Evolutionary conservation across 2,888 invertebrate species (phyloP).

Genomic region (Lymantria monacha): DNA sequence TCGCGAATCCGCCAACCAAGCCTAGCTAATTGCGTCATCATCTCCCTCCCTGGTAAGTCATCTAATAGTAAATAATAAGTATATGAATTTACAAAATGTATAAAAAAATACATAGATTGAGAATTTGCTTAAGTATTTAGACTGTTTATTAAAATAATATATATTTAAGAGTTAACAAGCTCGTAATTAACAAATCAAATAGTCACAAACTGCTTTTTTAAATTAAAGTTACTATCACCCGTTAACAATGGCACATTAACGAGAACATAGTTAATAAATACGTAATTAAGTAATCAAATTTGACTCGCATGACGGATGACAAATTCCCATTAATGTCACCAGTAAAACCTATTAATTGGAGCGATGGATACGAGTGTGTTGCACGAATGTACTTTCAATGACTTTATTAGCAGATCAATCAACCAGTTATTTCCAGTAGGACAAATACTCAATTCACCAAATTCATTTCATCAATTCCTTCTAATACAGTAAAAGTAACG

Average conservation of each 20-base stretch:
- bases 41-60: too few relatives aligned
- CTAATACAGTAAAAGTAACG: slow-evolving; percentile 39
- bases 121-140: too few relatives aligned
- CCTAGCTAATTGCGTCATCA: too few relatives aligned
- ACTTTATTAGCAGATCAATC: slow-evolving; percentile 60
- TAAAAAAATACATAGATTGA: too few relatives aligned
- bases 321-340: slow-evolving; percentile 69
- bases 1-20: too few relatives aligned
- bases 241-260: slow-evolving; percentile 17
- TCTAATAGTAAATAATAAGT: too few relatives aligned
- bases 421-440: slow-evolving; percentile 54
- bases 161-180: too few relatives aligned
- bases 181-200: too few relatives aligned
- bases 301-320: slow-evolving; percentile 65
- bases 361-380: slow-evolving; percentile 39
- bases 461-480: slow-evolving; percentile 44
- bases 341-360: slow-evolving; percentile 56
- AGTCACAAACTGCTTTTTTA: too few relatives aligned
- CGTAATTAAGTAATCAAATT: slow-evolving; percentile 66
- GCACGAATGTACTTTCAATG: slow-evolving; percentile 49
- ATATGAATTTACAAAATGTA: too few relatives aligned
- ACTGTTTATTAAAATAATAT: too few relatives aligned
- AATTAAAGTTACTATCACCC: slow-evolving; percentile 8
- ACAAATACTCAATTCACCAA: slow-evolving; percentile 59
- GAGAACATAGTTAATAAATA: slow-evolving; percentile 39